Evolutionary conservation across 2,888 invertebrate genomes (phyloP).

Genomic region (Trichogramma dendrolimi): DNA sequence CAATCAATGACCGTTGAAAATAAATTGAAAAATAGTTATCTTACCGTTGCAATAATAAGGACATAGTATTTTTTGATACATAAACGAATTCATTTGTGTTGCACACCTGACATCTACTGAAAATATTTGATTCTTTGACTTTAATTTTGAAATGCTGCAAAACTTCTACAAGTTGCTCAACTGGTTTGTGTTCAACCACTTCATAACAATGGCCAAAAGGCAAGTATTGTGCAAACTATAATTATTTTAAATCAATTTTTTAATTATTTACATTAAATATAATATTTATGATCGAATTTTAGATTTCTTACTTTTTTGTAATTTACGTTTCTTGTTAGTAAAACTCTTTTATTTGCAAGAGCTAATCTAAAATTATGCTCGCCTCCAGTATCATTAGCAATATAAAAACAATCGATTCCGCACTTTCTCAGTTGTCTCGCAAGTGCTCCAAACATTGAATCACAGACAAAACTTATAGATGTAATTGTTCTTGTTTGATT

Average conservation of each 20-base stretch:
- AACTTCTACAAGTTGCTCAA: slow-evolving; percentile 66
- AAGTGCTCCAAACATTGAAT: slow-evolving; percentile 59
- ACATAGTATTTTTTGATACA: slow-evolving; percentile 51
- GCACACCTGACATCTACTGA: slow-evolving; percentile 66
- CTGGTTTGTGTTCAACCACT: slow-evolving; percentile 56
- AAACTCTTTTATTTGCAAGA: slow-evolving; percentile 54
- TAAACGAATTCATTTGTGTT: slow-evolving; percentile 54
- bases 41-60: slow-evolving; percentile 25
- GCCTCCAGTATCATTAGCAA: slow-evolving; percentile 55
- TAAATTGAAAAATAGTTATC: not conserved
- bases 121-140: slow-evolving; percentile 63
- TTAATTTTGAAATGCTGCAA: slow-evolving; percentile 63
- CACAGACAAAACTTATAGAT: slow-evolving; percentile 56
- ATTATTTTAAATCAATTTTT: slow-evolving; percentile 14
- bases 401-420: slow-evolving; percentile 60
- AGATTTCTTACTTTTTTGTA: slow-evolving; percentile 49
- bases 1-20: too few relatives aligned
- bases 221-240: slow-evolving; percentile 52
- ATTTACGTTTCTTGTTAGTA: slow-evolving; percentile 57
- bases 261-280: not conserved
- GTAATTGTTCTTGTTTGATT: too few relatives aligned
- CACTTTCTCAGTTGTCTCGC: slow-evolving; percentile 62
- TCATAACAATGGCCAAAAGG: slow-evolving; percentile 60
- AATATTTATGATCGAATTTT: not conserved
- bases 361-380: slow-evolving; percentile 56